Percentiles rank a stretch among this genome's conserved stretches.
Evolutionary conservation across 2,888 invertebrate species (phyloP).

Genomic region (Troides oblongomaculatus): DNA sequence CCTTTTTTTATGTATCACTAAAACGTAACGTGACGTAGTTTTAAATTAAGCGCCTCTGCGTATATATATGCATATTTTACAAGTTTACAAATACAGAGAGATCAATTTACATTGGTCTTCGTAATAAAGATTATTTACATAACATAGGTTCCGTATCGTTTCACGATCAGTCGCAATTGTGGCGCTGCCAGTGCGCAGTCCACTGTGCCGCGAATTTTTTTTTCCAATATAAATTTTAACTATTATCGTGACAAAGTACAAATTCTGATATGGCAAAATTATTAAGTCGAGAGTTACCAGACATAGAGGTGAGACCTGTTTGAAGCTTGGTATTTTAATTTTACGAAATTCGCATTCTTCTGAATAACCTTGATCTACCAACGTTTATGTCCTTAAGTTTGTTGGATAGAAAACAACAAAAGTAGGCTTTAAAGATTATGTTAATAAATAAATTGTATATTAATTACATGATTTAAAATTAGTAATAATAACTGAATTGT

Average conservation of each 20-base stretch:
- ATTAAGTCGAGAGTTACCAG: slow-evolving; percentile 87
- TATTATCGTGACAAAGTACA: slow-evolving; percentile 24
- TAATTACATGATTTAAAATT: too few relatives aligned
- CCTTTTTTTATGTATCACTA: too few relatives aligned
- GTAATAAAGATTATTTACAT: slow-evolving; percentile 21
- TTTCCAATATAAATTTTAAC: slow-evolving; percentile 15
- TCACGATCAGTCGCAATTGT: slow-evolving; percentile 51
- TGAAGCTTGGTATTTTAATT: not conserved
- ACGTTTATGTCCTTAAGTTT: too few relatives aligned
- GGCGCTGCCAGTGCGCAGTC: slow-evolving; percentile 78
- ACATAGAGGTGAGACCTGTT: slow-evolving; percentile 86
- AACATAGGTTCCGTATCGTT: slow-evolving; percentile 4
- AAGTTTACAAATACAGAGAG: not conserved
- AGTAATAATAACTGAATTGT: too few relatives aligned
- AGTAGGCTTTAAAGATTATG: too few relatives aligned
- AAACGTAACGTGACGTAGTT: too few relatives aligned
- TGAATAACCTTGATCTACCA: not conserved
- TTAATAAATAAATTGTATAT: too few relatives aligned
- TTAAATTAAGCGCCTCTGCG: too few relatives aligned
- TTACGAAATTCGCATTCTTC: not conserved
- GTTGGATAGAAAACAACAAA: not conserved
- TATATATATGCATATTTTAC: not conserved
- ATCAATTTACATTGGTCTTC: slow-evolving; percentile 16
- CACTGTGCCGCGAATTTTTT: slow-evolving; percentile 45
- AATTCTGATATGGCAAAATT: slow-evolving; percentile 68